phyloP scores from a whole-genome alignment of 2,888 invertebrate genomes.

The Cyclophora albipunctata region DNA sequence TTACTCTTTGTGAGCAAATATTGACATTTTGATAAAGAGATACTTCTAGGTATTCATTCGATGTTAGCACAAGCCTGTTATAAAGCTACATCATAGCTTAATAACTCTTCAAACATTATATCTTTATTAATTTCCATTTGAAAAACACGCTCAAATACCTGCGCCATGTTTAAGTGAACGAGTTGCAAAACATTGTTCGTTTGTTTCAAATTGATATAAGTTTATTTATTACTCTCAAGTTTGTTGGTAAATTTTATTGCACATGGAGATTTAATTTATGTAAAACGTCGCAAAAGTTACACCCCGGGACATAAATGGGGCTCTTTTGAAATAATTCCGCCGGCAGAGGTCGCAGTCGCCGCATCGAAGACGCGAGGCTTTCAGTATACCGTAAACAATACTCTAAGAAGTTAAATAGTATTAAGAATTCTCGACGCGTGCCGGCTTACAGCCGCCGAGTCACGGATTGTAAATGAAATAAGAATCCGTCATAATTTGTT shows the following conservation, averaged over 20 bases:
- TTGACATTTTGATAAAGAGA: neutral
- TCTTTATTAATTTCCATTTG: no score
- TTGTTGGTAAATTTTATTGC: slow-evolving; percentile 24
- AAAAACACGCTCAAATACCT: neutral
- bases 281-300: slow-evolving; percentile 33
- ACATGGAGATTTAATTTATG: slow-evolving; percentile 37
- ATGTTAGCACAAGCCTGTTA: no score
- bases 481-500: slow-evolving; percentile 46
- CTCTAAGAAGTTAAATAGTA: slow-evolving; percentile 36
- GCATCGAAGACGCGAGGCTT: slow-evolving; percentile 25
- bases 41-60: no score
- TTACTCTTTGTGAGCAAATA: neutral
- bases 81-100: no score
- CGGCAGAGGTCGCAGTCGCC: slow-evolving; percentile 11
- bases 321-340: slow-evolving; percentile 38
- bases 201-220: slow-evolving; percentile 12
- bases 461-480: slow-evolving; percentile 51
- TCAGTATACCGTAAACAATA: slow-evolving; percentile 43
- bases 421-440: slow-evolving; percentile 46
- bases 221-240: slow-evolving; percentile 24
- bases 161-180: slow-evolving; percentile 3
- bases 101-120: no score
- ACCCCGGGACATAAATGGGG: slow-evolving; percentile 28
- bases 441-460: slow-evolving; percentile 33
- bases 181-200: slow-evolving; percentile 7